phyloP scores from a whole-genome alignment of 2,888 invertebrate species.

The Eledona agricola region DNA sequence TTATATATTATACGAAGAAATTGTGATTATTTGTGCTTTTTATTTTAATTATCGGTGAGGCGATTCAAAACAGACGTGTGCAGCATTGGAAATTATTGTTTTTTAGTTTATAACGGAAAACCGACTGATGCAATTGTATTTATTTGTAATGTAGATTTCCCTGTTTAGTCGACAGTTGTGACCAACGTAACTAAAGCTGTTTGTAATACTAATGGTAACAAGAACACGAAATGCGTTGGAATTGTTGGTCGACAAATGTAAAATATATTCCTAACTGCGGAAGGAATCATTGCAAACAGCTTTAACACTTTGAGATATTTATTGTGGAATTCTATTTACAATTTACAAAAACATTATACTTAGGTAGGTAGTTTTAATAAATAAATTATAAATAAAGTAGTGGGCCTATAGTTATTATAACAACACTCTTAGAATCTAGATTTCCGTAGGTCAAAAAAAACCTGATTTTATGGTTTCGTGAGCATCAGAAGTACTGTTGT shows the following conservation, averaged over 20 bases:
- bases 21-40: slow-evolving; percentile 33
- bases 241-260: slow-evolving; percentile 12
- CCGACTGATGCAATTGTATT: slow-evolving; percentile 43
- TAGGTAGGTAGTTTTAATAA: slow-evolving; percentile 59
- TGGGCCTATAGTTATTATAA: slow-evolving; percentile 60
- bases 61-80: slow-evolving; percentile 21
- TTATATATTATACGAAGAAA: slow-evolving; percentile 19
- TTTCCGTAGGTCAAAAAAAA: slow-evolving; percentile 49
- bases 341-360: slow-evolving; percentile 47
- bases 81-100: slow-evolving; percentile 29
- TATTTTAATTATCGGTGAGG: slow-evolving; percentile 4
- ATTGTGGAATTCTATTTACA: slow-evolving; percentile 36
- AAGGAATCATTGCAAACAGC: slow-evolving; percentile 33
- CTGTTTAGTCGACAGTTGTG: slow-evolving; percentile 16
- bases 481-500: too few species aligned
- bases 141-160: slow-evolving; percentile 34
- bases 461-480: slow-evolving; percentile 38
- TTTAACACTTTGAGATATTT: slow-evolving; percentile 29
- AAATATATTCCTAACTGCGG: slow-evolving; percentile 6
- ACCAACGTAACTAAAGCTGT: slow-evolving; percentile 29
- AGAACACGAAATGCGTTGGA: too few species aligned
- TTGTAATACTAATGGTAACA: slow-evolving; percentile 30
- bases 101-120: slow-evolving; percentile 15
- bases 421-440: slow-evolving; percentile 38
- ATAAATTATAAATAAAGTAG: slow-evolving; percentile 57